A percentile compares a stretch with the other conserved stretches of the same genome.
Evolutionary conservation across 2,113 vertebrate genomes (phyloP).

Genomic region (Phodopus roborovskii): DNA sequence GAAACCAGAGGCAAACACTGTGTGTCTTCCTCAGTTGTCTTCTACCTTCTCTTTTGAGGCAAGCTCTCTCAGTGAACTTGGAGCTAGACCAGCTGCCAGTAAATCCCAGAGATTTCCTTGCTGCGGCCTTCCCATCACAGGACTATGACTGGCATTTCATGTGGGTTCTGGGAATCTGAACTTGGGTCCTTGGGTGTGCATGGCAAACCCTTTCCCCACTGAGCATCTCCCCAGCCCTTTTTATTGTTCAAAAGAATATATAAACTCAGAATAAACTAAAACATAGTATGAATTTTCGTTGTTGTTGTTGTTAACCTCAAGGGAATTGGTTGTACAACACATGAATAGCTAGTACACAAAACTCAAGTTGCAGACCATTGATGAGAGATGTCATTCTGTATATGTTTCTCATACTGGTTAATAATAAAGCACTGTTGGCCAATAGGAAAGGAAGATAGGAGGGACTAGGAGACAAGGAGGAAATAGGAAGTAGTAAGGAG

Average conservation of each 20-base stretch:
- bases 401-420: too few relatives aligned
- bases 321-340: background rate
- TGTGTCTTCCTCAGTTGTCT: background rate
- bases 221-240: background rate
- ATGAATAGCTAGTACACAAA: background rate
- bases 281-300: background rate
- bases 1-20: background rate
- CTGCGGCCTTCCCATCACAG: background rate
- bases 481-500: too few relatives aligned
- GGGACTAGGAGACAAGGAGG: too few relatives aligned
- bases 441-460: too few relatives aligned
- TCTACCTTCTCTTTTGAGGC: background rate
- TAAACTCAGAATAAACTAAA: constrained; percentile 1
- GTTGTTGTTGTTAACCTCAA: background rate
- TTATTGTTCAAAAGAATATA: background rate
- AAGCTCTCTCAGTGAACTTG: background rate
- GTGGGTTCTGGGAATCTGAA: background rate
- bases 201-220: too few relatives aligned
- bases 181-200: background rate
- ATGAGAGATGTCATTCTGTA: too few relatives aligned
- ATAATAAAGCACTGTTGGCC: too few relatives aligned
- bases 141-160: background rate
- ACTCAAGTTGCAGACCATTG: background rate
- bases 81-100: background rate
- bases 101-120: background rate